These are phyloP conservation scores for Polyommatus icarus DNA, from an alignment of 2,888 invertebrate genomes.

Conservation along the genomic window DNA sequence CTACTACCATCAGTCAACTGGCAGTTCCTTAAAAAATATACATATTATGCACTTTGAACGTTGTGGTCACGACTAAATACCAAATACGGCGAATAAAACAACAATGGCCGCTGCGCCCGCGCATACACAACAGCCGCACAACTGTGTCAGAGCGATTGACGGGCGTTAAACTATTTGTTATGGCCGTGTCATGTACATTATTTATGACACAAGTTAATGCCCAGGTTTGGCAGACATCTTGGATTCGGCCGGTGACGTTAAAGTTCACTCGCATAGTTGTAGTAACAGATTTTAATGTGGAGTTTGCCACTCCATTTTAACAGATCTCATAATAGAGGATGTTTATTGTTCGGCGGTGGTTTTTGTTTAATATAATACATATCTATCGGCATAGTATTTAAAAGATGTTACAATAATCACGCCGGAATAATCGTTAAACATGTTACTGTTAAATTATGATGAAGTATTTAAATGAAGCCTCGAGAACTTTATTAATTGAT, in stretches of 20 bases:
- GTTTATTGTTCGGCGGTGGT: not conserved
- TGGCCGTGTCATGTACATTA: conserved; percentile 10
- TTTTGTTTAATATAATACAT: no score
- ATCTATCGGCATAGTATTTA: not conserved
- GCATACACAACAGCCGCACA: not conserved
- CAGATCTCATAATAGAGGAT: no score
- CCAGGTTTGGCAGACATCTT: conserved; percentile 5
- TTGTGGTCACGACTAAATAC: not conserved
- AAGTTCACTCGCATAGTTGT: not conserved
- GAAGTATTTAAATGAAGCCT: not conserved
- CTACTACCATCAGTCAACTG: not conserved
- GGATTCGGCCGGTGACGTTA: not conserved
- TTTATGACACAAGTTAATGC: conserved; percentile 7
- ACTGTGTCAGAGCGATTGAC: not conserved
- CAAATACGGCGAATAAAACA: conserved; percentile 17
- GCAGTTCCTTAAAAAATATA: not conserved
- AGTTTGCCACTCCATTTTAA: not conserved
- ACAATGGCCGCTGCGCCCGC: conserved; percentile 7
- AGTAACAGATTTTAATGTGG: not conserved
- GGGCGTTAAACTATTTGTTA: conserved; percentile 11
- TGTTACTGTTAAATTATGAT: not conserved
- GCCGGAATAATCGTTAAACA: not conserved
- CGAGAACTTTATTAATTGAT: not conserved
- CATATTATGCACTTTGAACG: not conserved
- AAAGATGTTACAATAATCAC: not conserved